Evolutionary conservation across 2,113 vertebrate species (phyloP), one percentile per base, ranked within the genome.

Genomic region (Ictalurus punctatus): DNA sequence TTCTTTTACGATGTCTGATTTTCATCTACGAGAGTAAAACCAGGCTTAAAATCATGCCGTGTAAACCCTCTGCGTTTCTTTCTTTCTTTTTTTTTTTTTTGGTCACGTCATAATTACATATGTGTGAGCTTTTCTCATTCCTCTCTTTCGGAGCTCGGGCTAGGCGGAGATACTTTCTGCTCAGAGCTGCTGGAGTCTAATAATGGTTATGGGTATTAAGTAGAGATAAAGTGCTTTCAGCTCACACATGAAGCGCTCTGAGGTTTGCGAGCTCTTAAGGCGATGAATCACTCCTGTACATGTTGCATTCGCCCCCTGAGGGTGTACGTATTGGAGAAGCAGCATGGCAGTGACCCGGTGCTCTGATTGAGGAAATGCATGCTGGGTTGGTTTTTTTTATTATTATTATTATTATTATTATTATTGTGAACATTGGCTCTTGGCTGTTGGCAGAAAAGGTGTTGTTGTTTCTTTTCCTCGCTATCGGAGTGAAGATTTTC

Each of bases 21-120:
- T 3, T 56, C 27, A n/a, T n/a, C 48, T 54, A 25, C 7, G 48
- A 54, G 56, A 54, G 27, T 56, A 52, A 56, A 67, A 23, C 48
- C 56, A 67, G 89, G 85, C 76, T 56, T 78, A 30, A 44, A 71
- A 1, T 71, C 71, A 44, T n/a, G 78, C 48, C 19, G 27, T 81
- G 52, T 58, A 58, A 52, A n/a, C 16, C 17, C 21, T 12, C 21
- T 6, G 7, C 85, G 61, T n/a, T 0, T 44, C 48, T 58, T 40
- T 40, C 3, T 40, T 40, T 40, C 4, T 40, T 40, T 40, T 8
- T 14, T 23, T 13, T 13, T 34, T n/a, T 30, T 16, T 48, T 25
- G 10, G 44, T 54, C 12, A n/a, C 14, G 1, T 52, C 10, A 21
- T 91, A 87, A 91, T 80, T 87, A 63, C 34, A 89, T 27, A 56